Base-by-base conservation (phyloP, 2,113 vertebrate genomes). In the Misgurnus mizolepis region DNA sequence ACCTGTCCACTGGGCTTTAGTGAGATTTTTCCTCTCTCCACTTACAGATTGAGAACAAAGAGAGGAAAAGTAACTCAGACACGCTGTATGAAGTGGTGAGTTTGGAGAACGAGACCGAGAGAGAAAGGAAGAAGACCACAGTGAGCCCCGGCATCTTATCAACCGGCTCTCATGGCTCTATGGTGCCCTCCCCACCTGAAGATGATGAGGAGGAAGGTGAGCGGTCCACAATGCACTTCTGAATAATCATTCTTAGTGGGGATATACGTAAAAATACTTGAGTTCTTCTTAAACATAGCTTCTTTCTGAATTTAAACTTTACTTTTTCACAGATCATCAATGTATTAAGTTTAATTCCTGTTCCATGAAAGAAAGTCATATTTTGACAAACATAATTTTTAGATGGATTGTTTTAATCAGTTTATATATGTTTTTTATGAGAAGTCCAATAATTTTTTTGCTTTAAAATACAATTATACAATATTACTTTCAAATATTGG, bases 161-260 rank as follows among this genome's bases (percentile, higher is more conserved):
- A 60, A 92, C 94, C 0, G 93, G 93, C 0, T 94, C 94, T 0
- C 93, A 96, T 60, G 93, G 95, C 56, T 94, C 94, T 2, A 93
- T 91, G 89, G 96, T 95, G 73, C 95, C 96, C 2, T 99, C 98
- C 15, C 98, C 98, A 34, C 97, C 98, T 0, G 97, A 99, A 84
- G 98, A 99, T 70, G 98, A 99, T 47, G 97, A 99, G 84, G 97
- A 98, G 81, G 97, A 99, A 95, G 98, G 98, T 99, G 80, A 86
- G 76, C 56, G 4, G 66, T 5, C 14, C 50, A 64, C 43, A 17
- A 41, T 5, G n/a, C 17, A 58, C 55, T n/a, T 8, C 3, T 58
- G 55, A 58, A 58, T 8, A 17, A 18, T 58, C 1, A 3, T 8
- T 58, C n/a, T n/a, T 6, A 7, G 55, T n/a, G 17, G n/a, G 3